Evolutionary conservation across 2,888 invertebrate genomes (phyloP).

Genomic region (Cryptops parisi): DNA sequence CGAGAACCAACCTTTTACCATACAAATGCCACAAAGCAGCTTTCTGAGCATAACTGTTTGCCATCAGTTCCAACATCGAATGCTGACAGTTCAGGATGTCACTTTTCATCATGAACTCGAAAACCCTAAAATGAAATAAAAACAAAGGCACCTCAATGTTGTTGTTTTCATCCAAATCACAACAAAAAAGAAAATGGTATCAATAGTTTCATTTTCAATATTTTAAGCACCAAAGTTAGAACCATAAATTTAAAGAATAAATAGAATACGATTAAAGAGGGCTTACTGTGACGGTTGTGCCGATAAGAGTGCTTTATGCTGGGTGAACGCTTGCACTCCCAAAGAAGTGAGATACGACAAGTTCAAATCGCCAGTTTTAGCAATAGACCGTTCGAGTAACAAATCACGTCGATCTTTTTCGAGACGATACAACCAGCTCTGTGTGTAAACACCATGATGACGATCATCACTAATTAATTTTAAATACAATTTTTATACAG

Average conservation of each 20-base stretch:
- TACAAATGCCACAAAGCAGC: constrained; percentile 77
- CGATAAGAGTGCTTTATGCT: constrained; percentile 53
- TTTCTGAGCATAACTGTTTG: constrained; percentile 63
- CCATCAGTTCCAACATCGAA: constrained; percentile 62
- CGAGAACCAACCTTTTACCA: constrained; percentile 47
- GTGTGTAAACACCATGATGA: constrained; percentile 13
- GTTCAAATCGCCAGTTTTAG: constrained; percentile 50
- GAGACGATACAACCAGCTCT: constrained; percentile 51
- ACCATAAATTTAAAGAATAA: not conserved
- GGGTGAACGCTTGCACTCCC: constrained; percentile 60
- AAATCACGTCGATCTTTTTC: constrained; percentile 25
- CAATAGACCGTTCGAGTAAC: constrained; percentile 50
- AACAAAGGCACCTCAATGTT: too few species aligned
- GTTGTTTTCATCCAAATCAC: too few species aligned
- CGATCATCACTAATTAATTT: not conserved
- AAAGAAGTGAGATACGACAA: constrained; percentile 56
- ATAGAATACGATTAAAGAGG: too few species aligned
- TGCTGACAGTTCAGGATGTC: constrained; percentile 74
- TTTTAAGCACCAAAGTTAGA: not conserved
- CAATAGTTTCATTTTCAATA: too few species aligned
- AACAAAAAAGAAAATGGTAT: too few species aligned
- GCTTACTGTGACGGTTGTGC: constrained; percentile 39
- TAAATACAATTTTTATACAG: too few species aligned
- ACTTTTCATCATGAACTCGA: constrained; percentile 62
- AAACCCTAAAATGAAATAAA: constrained; percentile 29